Percentiles rank a stretch among this genome's conserved stretches.
Evolutionary conservation across 2,888 invertebrate genomes (phyloP).

Genomic region (Acleris sparsana): DNA sequence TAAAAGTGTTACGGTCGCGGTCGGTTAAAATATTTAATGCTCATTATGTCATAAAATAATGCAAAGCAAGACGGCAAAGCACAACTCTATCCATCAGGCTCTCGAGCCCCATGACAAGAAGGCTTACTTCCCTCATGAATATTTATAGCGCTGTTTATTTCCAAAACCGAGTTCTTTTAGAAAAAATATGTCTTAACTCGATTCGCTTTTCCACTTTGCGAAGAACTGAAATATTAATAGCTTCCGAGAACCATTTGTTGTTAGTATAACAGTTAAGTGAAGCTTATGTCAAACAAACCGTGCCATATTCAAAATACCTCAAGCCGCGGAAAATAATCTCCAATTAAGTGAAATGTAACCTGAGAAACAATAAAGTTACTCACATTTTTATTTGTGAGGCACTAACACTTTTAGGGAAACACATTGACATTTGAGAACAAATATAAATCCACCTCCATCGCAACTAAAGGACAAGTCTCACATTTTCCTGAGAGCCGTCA

Average conservation of each 20-base stretch:
- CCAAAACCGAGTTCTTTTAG: slow-evolving; percentile 53
- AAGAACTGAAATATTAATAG: slow-evolving; percentile 32
- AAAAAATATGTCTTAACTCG: slow-evolving; percentile 55
- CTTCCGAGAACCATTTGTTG: slow-evolving; percentile 15
- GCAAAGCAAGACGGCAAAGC: slow-evolving; percentile 55
- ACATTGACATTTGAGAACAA: slow-evolving; percentile 28
- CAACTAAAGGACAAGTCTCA: slow-evolving; percentile 30
- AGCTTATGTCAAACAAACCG: slow-evolving; percentile 1
- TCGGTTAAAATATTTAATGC: slow-evolving; percentile 21
- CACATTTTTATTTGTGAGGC: background rate
- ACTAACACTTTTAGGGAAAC: slow-evolving; percentile 14
- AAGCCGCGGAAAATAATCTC: background rate
- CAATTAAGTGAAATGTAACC: too few species aligned
- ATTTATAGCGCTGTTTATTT: slow-evolving; percentile 72
- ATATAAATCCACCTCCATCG: slow-evolving; percentile 28
- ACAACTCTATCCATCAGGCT: slow-evolving; percentile 75
- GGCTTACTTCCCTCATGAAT: slow-evolving; percentile 77
- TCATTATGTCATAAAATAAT: slow-evolving; percentile 38
- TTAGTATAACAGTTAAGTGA: background rate
- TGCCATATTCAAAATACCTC: background rate
- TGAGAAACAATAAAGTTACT: too few species aligned
- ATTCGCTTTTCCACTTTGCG: slow-evolving; percentile 47
- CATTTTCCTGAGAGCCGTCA: slow-evolving; percentile 35
- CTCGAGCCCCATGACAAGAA: slow-evolving; percentile 75
- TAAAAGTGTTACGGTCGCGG: slow-evolving; percentile 17